A percentile compares a stretch with the other conserved stretches of the same genome.
Conservation (phyloP, 2,888 invertebrate genomes). For the Idaea straminata region DNA sequence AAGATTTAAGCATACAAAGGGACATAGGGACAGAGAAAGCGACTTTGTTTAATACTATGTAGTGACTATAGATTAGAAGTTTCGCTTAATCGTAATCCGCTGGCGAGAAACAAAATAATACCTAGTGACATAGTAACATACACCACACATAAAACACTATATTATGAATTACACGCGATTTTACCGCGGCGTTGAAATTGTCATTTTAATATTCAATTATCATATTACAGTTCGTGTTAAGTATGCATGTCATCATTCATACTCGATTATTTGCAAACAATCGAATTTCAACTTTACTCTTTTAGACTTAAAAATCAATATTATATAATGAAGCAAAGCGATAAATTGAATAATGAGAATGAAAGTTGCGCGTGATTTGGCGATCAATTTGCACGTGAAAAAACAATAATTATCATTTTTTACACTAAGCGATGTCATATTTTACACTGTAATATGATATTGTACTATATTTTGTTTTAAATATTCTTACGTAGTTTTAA, state of each 20-base stretch:
- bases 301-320: not conserved
- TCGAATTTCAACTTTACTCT: not conserved
- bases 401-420: slow-evolving; percentile 34
- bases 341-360: slow-evolving; percentile 40
- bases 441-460: slow-evolving; percentile 4
- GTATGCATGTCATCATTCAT: slow-evolving; percentile 37
- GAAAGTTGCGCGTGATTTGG: slow-evolving; percentile 57
- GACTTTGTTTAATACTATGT: too few relatives aligned
- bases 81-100: not conserved
- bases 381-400: slow-evolving; percentile 54
- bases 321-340: slow-evolving; percentile 4
- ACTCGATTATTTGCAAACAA: slow-evolving; percentile 7
- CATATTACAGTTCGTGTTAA: slow-evolving; percentile 37
- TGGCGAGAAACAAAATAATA: not conserved
- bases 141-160: not conserved
- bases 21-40: too few relatives aligned
- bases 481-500: not conserved
- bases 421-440: slow-evolving; percentile 7
- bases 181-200: slow-evolving; percentile 34
- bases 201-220: slow-evolving; percentile 51
- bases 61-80: too few relatives aligned
- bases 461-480: not conserved
- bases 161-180: slow-evolving; percentile 16
- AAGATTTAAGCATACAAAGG: too few relatives aligned
- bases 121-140: not conserved